Percentiles rank a stretch among this genome's conserved stretches.
Conservation (phyloP, 2,797 vertebrate genomes). For the Sebastiscus albofasciatus region DNA sequence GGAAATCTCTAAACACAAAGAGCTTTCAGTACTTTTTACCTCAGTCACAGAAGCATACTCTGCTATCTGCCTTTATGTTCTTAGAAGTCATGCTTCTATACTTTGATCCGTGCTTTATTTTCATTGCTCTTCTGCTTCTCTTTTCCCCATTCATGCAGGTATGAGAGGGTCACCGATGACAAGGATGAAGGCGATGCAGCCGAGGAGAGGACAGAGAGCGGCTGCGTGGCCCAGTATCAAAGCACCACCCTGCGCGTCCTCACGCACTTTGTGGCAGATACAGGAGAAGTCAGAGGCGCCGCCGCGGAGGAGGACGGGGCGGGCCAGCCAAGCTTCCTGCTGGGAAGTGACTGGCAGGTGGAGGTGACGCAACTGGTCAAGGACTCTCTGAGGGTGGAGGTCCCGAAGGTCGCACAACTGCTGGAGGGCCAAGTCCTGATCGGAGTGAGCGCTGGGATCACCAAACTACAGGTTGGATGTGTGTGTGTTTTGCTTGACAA, state of each 20-base stretch:
- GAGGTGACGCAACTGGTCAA: constrained; percentile 91
- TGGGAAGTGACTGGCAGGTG: constrained; percentile 92
- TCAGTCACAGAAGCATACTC: not conserved
- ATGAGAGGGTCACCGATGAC: constrained; percentile 67
- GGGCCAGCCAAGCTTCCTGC: constrained; percentile 85
- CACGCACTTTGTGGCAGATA: constrained; percentile 90
- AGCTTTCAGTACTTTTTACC: not conserved
- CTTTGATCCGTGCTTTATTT: not conserved
- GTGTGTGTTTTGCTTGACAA: not conserved
- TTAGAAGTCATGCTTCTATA: not conserved
- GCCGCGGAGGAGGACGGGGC: constrained; percentile 69
- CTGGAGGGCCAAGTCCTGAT: constrained; percentile 85
- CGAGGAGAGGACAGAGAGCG: constrained; percentile 80
- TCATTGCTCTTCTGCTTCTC: not conserved
- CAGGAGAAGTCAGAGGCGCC: constrained; percentile 47
- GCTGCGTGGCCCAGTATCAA: constrained; percentile 89
- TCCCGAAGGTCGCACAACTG: constrained; percentile 85
- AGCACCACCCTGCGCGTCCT: constrained; percentile 90
- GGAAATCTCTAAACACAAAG: constrained; percentile 4
- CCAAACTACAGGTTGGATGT: constrained; percentile 89
- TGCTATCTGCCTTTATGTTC: not conserved
- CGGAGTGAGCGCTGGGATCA: constrained; percentile 87
- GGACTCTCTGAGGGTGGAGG: constrained; percentile 88
- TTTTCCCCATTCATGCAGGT: constrained; percentile 53
- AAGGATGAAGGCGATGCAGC: constrained; percentile 60